A percentile compares a stretch with the other conserved stretches of the same genome.
These are phyloP conservation scores for Anagyrus pseudococci DNA, from an alignment of 2,888 invertebrate species.

Conservation along the genomic window DNA sequence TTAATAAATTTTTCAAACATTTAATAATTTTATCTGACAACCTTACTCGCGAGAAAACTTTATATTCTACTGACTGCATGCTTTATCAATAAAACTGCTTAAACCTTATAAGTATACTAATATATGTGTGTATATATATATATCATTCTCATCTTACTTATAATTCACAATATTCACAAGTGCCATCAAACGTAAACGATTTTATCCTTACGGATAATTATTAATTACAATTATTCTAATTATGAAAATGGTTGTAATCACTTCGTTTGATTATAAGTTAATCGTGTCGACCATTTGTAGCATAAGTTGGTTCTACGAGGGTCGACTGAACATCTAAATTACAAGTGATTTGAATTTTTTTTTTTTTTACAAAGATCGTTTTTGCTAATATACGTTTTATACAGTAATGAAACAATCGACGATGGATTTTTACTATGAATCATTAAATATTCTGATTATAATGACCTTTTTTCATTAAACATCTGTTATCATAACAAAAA, in stretches of 20 bases:
- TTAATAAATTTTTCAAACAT: background rate
- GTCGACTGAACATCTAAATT: slow-evolving; percentile 47
- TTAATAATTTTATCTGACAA: slow-evolving; percentile 25
- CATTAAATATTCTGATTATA: background rate
- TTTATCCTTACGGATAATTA: slow-evolving; percentile 12
- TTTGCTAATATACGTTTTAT: slow-evolving; percentile 28
- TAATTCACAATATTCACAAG: slow-evolving; percentile 33
- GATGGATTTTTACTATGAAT: too few relatives aligned
- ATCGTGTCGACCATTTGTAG: slow-evolving; percentile 15
- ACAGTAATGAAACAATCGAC: slow-evolving; percentile 36
- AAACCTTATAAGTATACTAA: slow-evolving; percentile 47
- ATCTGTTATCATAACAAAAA: too few relatives aligned
- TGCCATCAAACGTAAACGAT: slow-evolving; percentile 21
- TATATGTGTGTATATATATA: too few relatives aligned
- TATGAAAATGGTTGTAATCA: slow-evolving; percentile 26
- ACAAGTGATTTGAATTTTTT: slow-evolving; percentile 44
- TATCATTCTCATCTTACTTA: slow-evolving; percentile 17
- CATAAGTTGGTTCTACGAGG: slow-evolving; percentile 42
- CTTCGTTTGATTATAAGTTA: slow-evolving; percentile 26
- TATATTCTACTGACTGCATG: slow-evolving; percentile 20
- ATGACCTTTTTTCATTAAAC: too few relatives aligned
- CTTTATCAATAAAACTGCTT: slow-evolving; percentile 49
- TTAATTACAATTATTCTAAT: slow-evolving; percentile 19
- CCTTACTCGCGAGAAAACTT: slow-evolving; percentile 34
- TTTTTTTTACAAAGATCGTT: slow-evolving; percentile 43